Conservation (phyloP, 2,797 vertebrate genomes). For the Podarcis lilfordi region DNA sequence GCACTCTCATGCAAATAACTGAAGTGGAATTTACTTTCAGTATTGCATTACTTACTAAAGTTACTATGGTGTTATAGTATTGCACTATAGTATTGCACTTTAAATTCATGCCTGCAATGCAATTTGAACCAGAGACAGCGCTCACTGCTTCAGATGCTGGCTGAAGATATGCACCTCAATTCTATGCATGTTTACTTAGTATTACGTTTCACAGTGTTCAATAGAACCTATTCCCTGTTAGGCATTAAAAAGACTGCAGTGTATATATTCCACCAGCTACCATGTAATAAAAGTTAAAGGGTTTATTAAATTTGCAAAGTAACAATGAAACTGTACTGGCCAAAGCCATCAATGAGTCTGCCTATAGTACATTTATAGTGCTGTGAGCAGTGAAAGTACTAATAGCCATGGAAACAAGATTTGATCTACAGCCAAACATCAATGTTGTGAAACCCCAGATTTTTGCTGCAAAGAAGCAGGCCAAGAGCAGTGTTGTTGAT, state of each 20-base stretch:
- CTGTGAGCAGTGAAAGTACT: neutral
- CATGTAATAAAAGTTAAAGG: neutral
- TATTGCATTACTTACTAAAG: neutral
- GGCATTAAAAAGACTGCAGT: neutral
- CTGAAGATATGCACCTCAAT: neutral
- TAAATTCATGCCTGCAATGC: neutral
- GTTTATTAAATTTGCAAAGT: neutral
- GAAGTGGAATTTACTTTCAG: neutral
- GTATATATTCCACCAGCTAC: neutral
- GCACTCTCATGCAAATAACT: neutral
- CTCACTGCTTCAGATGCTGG: neutral
- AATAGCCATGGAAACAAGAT: neutral
- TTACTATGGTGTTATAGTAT: neutral
- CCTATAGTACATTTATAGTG: neutral
- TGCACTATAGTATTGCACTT: neutral
- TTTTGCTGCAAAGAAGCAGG: neutral
- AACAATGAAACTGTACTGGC: neutral
- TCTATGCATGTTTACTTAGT: neutral
- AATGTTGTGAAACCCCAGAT: neutral
- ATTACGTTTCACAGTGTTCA: neutral
- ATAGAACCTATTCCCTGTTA: neutral
- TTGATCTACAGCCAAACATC: constrained; percentile 11
- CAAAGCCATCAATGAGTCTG: neutral
- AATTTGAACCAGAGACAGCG: neutral
- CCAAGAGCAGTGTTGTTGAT: constrained; percentile 1